Evolutionary conservation across 2,113 vertebrate species (phyloP).

Genomic region (Rhea pennata): DNA sequence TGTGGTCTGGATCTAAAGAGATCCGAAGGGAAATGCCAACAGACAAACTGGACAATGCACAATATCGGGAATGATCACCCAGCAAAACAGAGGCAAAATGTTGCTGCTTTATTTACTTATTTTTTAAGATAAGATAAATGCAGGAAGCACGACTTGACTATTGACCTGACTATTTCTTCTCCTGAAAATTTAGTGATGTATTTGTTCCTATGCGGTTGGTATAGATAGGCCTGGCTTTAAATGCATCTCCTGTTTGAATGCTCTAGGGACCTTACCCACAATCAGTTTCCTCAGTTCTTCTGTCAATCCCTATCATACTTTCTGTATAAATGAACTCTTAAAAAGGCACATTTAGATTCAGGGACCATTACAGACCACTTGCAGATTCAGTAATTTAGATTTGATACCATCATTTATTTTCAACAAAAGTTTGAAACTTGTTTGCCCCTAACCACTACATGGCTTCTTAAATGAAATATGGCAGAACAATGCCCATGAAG

Average conservation of each 20-base stretch:
- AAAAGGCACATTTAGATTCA: neutral
- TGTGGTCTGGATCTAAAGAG: neutral
- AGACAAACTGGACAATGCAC: neutral
- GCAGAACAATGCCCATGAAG: neutral
- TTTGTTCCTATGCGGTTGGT: neutral
- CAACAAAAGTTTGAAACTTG: neutral
- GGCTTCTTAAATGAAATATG: neutral
- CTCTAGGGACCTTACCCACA: neutral
- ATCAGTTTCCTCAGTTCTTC: neutral
- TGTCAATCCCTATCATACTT: neutral
- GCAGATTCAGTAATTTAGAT: neutral
- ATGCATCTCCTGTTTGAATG: neutral
- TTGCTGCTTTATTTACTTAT: neutral
- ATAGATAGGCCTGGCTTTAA: neutral
- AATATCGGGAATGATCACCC: neutral
- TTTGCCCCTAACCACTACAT: neutral
- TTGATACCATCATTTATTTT: neutral
- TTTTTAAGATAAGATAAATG: neutral
- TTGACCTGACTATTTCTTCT: neutral
- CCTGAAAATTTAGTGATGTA: neutral
- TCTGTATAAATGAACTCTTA: neutral
- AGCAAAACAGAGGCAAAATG: neutral
- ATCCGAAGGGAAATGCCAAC: slow-evolving; percentile 10
- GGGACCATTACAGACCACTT: neutral
- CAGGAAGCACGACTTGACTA: neutral